Evolutionary conservation across 2,888 invertebrate genomes (phyloP).

Genomic region (Amblyjoppa fuscipennis): DNA sequence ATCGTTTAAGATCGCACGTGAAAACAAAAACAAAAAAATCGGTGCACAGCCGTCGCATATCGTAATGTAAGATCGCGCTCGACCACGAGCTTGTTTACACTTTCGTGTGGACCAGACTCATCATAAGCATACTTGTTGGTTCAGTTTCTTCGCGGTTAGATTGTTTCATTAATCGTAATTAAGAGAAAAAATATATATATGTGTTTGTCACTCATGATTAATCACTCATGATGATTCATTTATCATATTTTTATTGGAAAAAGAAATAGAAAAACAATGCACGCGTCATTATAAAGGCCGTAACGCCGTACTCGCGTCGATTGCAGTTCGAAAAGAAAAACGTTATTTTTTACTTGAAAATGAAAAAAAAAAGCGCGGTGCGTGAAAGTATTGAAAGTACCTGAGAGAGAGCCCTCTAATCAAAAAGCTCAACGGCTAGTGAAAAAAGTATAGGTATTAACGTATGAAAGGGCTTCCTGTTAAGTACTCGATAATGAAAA

Average conservation of each 20-base stretch:
- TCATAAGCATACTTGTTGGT: conserved; percentile 15
- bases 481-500: not conserved
- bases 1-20: not conserved
- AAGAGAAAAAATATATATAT: not conserved
- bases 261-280: not conserved
- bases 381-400: conserved; percentile 27
- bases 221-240: no score
- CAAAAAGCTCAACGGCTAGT: conserved; percentile 20
- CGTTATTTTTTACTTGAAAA: not conserved
- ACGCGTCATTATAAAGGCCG: not conserved
- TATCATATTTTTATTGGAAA: no score
- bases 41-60: not conserved
- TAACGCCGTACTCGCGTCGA: not conserved
- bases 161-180: conserved; percentile 2
- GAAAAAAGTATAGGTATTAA: not conserved
- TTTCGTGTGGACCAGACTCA: not conserved
- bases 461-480: not conserved
- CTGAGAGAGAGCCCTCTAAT: conserved; percentile 18
- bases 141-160: not conserved
- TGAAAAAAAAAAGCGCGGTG: not conserved
- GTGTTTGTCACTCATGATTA: no score
- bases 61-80: not conserved
- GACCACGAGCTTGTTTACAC: not conserved
- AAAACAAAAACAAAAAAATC: not conserved
- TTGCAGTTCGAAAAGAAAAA: not conserved